A percentile compares a stretch with the other conserved stretches of the same genome.
These are phyloP conservation scores for Aleiodes testaceus DNA, from an alignment of 2,888 invertebrate species.

Conservation along the genomic window DNA sequence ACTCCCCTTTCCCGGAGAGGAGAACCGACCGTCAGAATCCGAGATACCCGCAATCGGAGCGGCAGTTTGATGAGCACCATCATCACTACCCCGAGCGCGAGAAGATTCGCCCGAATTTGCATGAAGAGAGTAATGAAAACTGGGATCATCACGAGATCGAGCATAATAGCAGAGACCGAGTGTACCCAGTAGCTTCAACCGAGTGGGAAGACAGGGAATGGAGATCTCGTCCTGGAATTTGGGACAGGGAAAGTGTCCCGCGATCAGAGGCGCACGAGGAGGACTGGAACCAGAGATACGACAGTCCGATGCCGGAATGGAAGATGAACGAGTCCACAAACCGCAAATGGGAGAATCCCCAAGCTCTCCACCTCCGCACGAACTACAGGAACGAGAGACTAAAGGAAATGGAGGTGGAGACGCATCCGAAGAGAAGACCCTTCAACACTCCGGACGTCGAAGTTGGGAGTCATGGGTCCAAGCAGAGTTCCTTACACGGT, in stretches of 20 bases:
- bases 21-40: slow-evolving; percentile 58
- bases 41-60: slow-evolving; percentile 52
- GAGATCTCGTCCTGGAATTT: slow-evolving; percentile 62
- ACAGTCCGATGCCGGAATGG: slow-evolving; percentile 68
- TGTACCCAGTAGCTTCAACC: slow-evolving; percentile 52
- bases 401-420: slow-evolving; percentile 64
- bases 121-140: slow-evolving; percentile 64
- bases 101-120: slow-evolving; percentile 58
- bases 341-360: slow-evolving; percentile 69
- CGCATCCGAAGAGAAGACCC: slow-evolving; percentile 60
- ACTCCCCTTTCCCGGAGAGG: slow-evolving; percentile 72
- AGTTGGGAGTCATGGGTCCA: slow-evolving; percentile 62
- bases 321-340: slow-evolving; percentile 62
- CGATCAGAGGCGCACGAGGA: slow-evolving; percentile 69
- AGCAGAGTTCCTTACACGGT: slow-evolving; percentile 67
- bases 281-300: slow-evolving; percentile 67
- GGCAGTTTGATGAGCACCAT: slow-evolving; percentile 65
- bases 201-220: slow-evolving; percentile 71
- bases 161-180: slow-evolving; percentile 61
- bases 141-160: slow-evolving; percentile 70
- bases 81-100: slow-evolving; percentile 63
- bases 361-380: slow-evolving; percentile 64
- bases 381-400: slow-evolving; percentile 67
- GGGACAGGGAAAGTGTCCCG: slow-evolving; percentile 70
- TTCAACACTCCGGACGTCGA: slow-evolving; percentile 65